Percentiles rank a stretch among this genome's conserved stretches.
Evolutionary conservation across 2,113 vertebrate genomes (phyloP).

Genomic region (Nycticorax nycticorax): DNA sequence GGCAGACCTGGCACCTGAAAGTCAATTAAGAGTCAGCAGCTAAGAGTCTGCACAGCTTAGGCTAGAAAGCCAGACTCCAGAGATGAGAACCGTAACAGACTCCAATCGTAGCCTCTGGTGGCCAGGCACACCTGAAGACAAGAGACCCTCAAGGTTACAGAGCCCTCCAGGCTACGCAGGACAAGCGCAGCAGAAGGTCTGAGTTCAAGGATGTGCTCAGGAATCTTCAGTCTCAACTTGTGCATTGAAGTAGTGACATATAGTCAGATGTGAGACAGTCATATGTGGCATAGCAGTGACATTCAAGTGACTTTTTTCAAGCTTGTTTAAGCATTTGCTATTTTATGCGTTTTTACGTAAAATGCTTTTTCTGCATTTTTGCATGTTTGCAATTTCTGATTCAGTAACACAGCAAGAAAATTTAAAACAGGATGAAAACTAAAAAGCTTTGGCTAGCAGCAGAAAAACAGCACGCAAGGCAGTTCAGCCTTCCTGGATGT

Average conservation of each 20-base stretch:
- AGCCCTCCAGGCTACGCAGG: not conserved
- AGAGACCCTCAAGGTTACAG: rapidly evolving
- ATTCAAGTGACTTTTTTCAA: not conserved
- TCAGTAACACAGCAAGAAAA: not conserved
- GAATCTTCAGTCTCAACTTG: not conserved
- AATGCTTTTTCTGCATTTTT: not conserved
- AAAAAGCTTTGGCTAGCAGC: not conserved
- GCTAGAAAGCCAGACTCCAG: not conserved
- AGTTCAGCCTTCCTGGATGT: not conserved
- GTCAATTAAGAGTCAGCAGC: not conserved
- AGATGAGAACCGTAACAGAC: not conserved
- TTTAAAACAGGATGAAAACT: not conserved
- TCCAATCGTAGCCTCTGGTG: rapidly evolving
- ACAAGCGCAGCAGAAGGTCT: not conserved
- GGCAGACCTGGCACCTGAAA: not conserved
- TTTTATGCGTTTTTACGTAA: not conserved
- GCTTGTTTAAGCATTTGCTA: not conserved
- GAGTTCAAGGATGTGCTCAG: not conserved
- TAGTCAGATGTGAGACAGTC: not conserved
- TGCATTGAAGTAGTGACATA: not conserved
- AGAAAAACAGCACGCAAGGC: not conserved
- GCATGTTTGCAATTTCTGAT: not conserved
- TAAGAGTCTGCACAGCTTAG: not conserved
- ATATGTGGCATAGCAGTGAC: not conserved
- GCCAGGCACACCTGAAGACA: not conserved